Conservation (phyloP, 1,140 invertebrate genomes). For the Drosophila cardini region DNA sequence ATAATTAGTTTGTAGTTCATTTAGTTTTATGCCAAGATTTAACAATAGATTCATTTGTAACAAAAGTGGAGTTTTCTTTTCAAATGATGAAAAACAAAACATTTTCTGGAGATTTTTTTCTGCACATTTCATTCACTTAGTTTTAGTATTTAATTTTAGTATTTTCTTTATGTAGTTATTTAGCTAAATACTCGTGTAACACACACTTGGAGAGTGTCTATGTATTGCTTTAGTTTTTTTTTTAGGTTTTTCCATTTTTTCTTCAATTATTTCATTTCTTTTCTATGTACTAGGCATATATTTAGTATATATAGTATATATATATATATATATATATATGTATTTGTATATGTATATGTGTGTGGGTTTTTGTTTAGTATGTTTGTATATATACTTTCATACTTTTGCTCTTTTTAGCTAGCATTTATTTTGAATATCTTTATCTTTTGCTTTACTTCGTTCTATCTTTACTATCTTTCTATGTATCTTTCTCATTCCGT, state of each 20-base stretch:
- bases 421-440: slow-evolving; percentile 78
- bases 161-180: slow-evolving; percentile 47
- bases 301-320: slow-evolving; percentile 40
- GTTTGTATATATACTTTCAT: slow-evolving; percentile 55
- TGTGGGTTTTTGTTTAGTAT: slow-evolving; percentile 30
- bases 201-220: slow-evolving; percentile 78
- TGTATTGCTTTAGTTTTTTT: slow-evolving; percentile 79
- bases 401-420: slow-evolving; percentile 63
- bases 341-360: slow-evolving; percentile 55
- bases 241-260: slow-evolving; percentile 32
- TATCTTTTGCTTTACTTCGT: slow-evolving; percentile 40
- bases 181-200: slow-evolving; percentile 79
- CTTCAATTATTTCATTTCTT: slow-evolving; percentile 32
- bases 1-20: slow-evolving; percentile 4
- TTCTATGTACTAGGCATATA: slow-evolving; percentile 51
- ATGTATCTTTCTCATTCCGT: too few relatives aligned
- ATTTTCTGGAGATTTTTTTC: slow-evolving; percentile 8
- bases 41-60: slow-evolving; percentile 37
- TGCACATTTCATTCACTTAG: slow-evolving; percentile 7
- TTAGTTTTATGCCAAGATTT: slow-evolving; percentile 32
- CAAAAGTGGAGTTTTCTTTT: slow-evolving; percentile 9
- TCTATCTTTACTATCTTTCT: background rate
- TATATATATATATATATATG: slow-evolving; percentile 43
- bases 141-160: slow-evolving; percentile 35
- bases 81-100: slow-evolving; percentile 17